Percentiles rank a stretch among this genome's conserved stretches.
Evolutionary conservation across 2,888 invertebrate species (phyloP).

Genomic region (Oeneis ivallda): DNA sequence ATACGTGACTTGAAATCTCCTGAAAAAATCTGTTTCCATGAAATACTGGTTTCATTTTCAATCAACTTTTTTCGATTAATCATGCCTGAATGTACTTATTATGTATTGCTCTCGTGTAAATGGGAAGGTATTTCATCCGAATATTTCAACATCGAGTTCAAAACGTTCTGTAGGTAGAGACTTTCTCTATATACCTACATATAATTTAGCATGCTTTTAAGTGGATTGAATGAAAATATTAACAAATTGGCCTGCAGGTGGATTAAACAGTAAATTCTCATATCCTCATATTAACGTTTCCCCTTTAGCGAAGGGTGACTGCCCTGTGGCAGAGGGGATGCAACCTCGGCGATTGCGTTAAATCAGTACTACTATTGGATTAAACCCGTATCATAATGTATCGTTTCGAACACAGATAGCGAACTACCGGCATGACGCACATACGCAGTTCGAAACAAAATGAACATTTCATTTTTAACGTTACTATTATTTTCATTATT

Average conservation of each 20-base stretch:
- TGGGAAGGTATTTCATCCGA: slow-evolving; percentile 27
- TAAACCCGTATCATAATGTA: slow-evolving; percentile 60
- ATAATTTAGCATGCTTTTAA: slow-evolving; percentile 66
- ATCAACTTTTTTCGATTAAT: not conserved
- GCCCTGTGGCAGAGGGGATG: slow-evolving; percentile 67
- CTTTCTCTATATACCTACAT: slow-evolving; percentile 48
- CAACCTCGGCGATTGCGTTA: slow-evolving; percentile 78
- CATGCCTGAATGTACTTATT: slow-evolving; percentile 1
- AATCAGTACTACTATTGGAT: slow-evolving; percentile 76
- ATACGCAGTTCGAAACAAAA: not conserved
- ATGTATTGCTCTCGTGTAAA: slow-evolving; percentile 8
- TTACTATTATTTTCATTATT: no score
- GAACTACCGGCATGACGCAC: not conserved
- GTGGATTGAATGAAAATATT: slow-evolving; percentile 81
- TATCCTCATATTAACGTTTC: slow-evolving; percentile 78
- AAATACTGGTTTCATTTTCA: slow-evolving; percentile 1
- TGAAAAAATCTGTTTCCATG: slow-evolving; percentile 6
- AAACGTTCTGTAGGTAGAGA: slow-evolving; percentile 36
- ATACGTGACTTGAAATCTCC: slow-evolving; percentile 1
- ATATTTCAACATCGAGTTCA: slow-evolving; percentile 34
- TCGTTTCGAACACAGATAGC: slow-evolving; percentile 20
- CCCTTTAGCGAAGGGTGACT: slow-evolving; percentile 74
- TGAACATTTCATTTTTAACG: not conserved
- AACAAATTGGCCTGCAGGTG: slow-evolving; percentile 79
- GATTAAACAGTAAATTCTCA: slow-evolving; percentile 82